These are phyloP conservation scores for Peromyscus aztecus DNA, from an alignment of 2,797 vertebrate species.

Conservation along the genomic window DNA sequence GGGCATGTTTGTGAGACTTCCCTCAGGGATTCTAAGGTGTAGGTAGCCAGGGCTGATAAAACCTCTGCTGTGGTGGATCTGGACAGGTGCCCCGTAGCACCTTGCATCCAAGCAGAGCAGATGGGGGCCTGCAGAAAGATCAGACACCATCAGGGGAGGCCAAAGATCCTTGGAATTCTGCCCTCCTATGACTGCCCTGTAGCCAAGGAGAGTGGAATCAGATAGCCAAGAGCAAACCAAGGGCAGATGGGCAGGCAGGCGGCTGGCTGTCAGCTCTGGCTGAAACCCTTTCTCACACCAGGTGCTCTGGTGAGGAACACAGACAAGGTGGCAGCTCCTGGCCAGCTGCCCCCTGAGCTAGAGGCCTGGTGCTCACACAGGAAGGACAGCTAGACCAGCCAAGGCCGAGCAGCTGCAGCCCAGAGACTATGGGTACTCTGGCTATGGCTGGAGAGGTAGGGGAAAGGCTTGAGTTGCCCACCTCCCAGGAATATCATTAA, in stretches of 20 bases:
- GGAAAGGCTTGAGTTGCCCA: background rate
- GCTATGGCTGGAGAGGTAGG: background rate
- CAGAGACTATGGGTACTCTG: background rate
- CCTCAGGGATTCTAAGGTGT: background rate
- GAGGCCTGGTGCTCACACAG: background rate
- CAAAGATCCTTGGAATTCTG: background rate
- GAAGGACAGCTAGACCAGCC: background rate
- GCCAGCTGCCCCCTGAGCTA: background rate
- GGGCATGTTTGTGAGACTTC: background rate
- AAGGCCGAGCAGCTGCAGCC: background rate
- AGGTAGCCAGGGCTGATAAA: background rate
- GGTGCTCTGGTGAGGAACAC: background rate
- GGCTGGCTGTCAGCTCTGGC: background rate
- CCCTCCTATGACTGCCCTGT: background rate
- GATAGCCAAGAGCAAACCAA: background rate
- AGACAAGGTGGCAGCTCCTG: background rate
- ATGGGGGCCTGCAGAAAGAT: background rate
- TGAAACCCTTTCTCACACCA: background rate
- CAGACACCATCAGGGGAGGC: background rate
- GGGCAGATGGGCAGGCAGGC: background rate
- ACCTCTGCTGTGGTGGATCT: background rate
- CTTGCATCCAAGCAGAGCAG: background rate
- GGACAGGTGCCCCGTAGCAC: background rate
- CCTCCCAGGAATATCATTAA: background rate
- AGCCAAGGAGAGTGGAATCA: background rate